Base-by-base conservation (phyloP, 2,888 invertebrate genomes). In the Rosalia funebris region DNA sequence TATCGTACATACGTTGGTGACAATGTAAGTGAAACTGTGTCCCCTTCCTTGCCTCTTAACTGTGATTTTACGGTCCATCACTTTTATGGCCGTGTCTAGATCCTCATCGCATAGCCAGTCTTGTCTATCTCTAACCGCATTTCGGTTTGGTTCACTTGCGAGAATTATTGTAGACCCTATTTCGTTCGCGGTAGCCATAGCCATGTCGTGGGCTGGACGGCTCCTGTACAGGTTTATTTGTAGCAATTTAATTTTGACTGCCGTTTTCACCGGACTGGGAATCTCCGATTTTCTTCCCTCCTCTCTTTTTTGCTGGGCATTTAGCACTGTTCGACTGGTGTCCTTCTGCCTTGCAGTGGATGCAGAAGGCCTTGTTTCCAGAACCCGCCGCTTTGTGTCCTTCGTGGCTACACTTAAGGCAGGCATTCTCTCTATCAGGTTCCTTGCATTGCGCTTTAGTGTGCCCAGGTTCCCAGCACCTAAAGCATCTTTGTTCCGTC, bases 71-170 rank as follows among this genome's bases (percentile, higher is more conserved):
- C 36, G 11, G 17, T 57, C 5, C n/a, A n/a, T n/a, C 3, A 59
- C 45, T 34, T 64, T 62, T 7, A 60, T 62, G 1, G 62, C 62
- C 4, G 55, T 36, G 37, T 54, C 57, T 17, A 60, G 1, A 9
- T 50, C 34, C 15, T 46, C 48, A 36, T 63, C 55, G 9, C 45
- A 47, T 7, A 64, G 37, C 60, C 59, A 68, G 7, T 25, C 25
- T 25, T 25, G 58, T 63, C 62, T 11, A 20, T 16, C 20, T 45
- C 47, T 19, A 12, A 54, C 12, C 9, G 42, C 42, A 11, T 57
- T 57, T 2, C 41, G 10, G 14, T 60, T 60, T 10, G 58, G 63
- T 41, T 61, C 64, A 3, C 31, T 46, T 12, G 31, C 12, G 7
- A 46, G 14, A 11, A 46, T 31, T 5, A 46, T 12, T 7, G 9